Evolutionary conservation across 1,140 invertebrate species (phyloP).

Genomic region (Trichoplusia ni): DNA sequence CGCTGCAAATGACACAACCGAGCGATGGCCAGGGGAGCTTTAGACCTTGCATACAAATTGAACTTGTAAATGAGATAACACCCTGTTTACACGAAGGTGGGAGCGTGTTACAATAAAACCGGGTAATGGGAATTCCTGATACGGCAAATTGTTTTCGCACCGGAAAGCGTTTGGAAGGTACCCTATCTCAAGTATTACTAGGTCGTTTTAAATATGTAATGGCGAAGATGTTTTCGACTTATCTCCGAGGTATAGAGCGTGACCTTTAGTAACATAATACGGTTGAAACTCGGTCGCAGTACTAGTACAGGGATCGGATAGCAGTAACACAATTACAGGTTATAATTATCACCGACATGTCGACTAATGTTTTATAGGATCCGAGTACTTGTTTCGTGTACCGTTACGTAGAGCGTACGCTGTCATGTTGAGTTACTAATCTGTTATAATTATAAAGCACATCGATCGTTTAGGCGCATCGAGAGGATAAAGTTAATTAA

Average conservation of each 20-base stretch:
- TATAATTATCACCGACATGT: not conserved
- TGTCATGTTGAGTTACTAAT: slow-evolving; percentile 7
- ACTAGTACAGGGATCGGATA: not conserved
- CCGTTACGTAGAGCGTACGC: too few relatives aligned
- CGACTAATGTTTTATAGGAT: not conserved
- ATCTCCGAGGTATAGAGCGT: not conserved
- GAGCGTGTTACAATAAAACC: slow-evolving; percentile 44
- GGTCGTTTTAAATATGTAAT: slow-evolving; percentile 22
- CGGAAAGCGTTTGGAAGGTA: slow-evolving; percentile 38
- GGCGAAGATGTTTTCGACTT: not conserved
- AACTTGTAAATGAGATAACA: slow-evolving; percentile 67
- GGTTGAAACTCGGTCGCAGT: not conserved
- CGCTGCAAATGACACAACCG: slow-evolving; percentile 48
- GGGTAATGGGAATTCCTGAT: slow-evolving; percentile 52
- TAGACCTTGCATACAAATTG: slow-evolving; percentile 73
- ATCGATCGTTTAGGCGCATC: slow-evolving; percentile 15
- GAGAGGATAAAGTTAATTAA: slow-evolving; percentile 47
- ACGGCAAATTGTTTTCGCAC: slow-evolving; percentile 51
- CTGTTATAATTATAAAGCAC: not conserved
- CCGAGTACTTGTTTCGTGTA: too few relatives aligned
- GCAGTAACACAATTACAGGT: slow-evolving; percentile 4
- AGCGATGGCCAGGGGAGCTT: slow-evolving; percentile 52
- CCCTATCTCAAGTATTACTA: slow-evolving; percentile 29
- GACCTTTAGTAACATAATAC: slow-evolving; percentile 27
- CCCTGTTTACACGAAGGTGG: slow-evolving; percentile 42